Base-by-base conservation (phyloP, 2,113 vertebrate species). In the Ceyx margarethae region DNA sequence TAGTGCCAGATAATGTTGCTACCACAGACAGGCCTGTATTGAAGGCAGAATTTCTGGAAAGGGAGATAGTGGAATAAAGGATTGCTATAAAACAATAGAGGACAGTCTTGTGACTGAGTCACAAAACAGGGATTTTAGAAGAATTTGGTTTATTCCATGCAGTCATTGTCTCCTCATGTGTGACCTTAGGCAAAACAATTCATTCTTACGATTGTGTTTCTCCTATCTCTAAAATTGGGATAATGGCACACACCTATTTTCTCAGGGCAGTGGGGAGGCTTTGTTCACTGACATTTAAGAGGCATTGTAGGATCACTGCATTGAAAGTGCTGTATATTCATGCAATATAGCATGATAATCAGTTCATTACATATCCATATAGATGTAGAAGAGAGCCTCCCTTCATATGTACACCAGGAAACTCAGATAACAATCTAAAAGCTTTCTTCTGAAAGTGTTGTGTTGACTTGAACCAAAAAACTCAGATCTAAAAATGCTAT, bases 31-130 rank as follows among this genome's bases (percentile, higher is more conserved):
- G 58, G 50, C 64, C 45, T 53, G 65, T 81, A 93, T 28, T 92
- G 91, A 77, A 75, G 83, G 87, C 78, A 85, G 68, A 77, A 85
- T 75, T 93, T 85, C 89, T 95, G 93, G 71, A 87, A 74, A 58
- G 35, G 77, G 66, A 91, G 73, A 81, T 68, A 81, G 85, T 35
- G 69, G 76, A 87, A 96, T 90, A 80, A 60, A 92, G 46, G 33
- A 66, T 92, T 81, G 42, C 78, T 87, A 85, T 64, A 85, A 84
- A 91, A 95, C 94, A 94, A 94, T 86, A 48, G 94, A 78, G 65
- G 35, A 60, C 35, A 78, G 83, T 9, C 93, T 91, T 90, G 61
- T 85, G 89, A 89, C 51, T 77, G 81, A 94, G 60, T 80, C 89
- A 85, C 80, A 88, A 87, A 79, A 64, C 62, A 51, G 31, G 29